Percentiles rank a stretch among this genome's conserved stretches.
These are phyloP conservation scores for Acanthochromis polyacanthus DNA, from an alignment of 2,113 vertebrate genomes.

Conservation along the genomic window DNA sequence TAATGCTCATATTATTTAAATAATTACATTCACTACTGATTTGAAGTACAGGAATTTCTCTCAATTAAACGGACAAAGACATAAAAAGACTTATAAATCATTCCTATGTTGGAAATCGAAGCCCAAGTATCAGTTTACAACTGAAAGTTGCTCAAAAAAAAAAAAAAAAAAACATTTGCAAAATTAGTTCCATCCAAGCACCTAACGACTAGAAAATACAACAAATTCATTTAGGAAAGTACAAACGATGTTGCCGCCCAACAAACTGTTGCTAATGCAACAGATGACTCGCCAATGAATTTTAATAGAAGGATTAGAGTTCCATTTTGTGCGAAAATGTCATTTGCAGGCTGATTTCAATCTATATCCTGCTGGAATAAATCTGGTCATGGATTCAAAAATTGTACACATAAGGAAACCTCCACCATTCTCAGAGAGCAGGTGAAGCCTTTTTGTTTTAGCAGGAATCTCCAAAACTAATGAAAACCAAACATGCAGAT, in stretches of 20 bases:
- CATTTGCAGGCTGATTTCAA: conserved; percentile 1
- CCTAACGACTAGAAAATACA: not conserved
- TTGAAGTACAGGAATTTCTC: not conserved
- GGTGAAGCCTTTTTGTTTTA: not conserved
- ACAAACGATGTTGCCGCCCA: not conserved
- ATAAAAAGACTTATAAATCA: not conserved
- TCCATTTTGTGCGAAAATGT: not conserved
- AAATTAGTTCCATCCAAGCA: not conserved
- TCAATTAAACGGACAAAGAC: not conserved
- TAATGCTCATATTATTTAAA: no score
- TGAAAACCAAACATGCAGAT: not conserved
- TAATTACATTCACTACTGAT: not conserved
- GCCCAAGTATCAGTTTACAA: conserved; percentile 2
- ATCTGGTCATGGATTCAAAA: not conserved
- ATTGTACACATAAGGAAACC: not conserved
- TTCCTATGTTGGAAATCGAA: not conserved
- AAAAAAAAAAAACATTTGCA: not conserved
- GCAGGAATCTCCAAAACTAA: not conserved
- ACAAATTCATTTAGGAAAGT: not conserved
- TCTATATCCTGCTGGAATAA: not conserved
- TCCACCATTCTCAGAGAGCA: not conserved
- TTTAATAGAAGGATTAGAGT: not conserved
- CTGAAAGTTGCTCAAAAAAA: not conserved
- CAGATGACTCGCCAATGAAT: conserved; percentile 6
- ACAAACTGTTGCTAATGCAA: not conserved